A percentile compares a stretch with the other conserved stretches of the same genome.
Evolutionary conservation across 2,797 vertebrate genomes (phyloP).

Genomic region (Micropoecilia bifurca): DNA sequence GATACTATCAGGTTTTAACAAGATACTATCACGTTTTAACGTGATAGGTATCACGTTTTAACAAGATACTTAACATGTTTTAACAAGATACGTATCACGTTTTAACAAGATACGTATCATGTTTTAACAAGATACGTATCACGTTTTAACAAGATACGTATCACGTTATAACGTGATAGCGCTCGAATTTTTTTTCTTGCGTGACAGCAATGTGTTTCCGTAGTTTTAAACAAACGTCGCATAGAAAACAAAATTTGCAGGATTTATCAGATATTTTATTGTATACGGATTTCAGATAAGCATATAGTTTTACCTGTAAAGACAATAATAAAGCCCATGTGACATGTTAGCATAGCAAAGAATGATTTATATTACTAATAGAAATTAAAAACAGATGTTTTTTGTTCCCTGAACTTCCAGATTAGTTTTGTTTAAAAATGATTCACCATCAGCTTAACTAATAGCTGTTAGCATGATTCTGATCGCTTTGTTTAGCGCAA

Average conservation of each 20-base stretch:
- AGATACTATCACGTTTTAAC: too few species aligned
- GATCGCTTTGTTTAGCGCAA: neutral
- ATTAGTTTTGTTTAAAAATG: neutral
- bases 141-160: too few species aligned
- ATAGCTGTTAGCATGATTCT: neutral
- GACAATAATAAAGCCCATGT: neutral
- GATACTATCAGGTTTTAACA: too few species aligned
- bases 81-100: too few species aligned
- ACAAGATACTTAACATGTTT: too few species aligned
- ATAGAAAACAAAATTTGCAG: neutral
- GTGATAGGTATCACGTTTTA: too few species aligned
- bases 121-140: too few species aligned
- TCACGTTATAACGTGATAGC: too few species aligned
- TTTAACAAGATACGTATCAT: too few species aligned
- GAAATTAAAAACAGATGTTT: neutral
- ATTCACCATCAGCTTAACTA: neutral
- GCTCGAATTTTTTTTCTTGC: too few species aligned
- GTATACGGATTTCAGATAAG: neutral
- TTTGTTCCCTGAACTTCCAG: neutral
- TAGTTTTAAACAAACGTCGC: neutral
- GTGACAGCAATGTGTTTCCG: too few species aligned
- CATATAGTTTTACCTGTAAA: neutral
- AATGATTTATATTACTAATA: neutral
- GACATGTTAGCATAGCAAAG: neutral
- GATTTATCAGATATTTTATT: slow-evolving; percentile 2